A percentile compares a stretch with the other conserved stretches of the same genome.
Conservation (phyloP, 1,140 invertebrate species). For the Diachasma alloeum region DNA sequence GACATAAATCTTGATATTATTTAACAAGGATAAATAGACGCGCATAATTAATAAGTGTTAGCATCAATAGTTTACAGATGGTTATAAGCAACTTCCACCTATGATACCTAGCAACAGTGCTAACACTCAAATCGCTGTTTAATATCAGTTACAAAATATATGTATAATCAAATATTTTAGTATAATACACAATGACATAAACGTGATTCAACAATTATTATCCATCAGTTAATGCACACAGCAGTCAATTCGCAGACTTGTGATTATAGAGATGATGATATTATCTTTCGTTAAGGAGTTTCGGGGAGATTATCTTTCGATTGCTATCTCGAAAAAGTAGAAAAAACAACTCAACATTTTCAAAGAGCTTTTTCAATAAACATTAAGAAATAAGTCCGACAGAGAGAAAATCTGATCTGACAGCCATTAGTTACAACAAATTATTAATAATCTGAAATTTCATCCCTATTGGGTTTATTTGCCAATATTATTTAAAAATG, state of each 20-base stretch:
- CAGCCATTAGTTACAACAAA: too few species aligned
- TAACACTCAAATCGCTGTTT: slow-evolving; percentile 27
- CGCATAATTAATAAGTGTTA: not conserved
- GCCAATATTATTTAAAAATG: too few species aligned
- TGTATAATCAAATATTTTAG: slow-evolving; percentile 38
- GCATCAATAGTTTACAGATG: slow-evolving; percentile 30
- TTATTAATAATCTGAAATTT: too few species aligned
- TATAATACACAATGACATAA: slow-evolving; percentile 27
- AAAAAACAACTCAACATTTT: too few species aligned
- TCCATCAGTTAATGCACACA: slow-evolving; percentile 9
- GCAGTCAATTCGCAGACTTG: not conserved
- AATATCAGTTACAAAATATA: slow-evolving; percentile 57
- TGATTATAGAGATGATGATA: not conserved
- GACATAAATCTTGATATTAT: not conserved
- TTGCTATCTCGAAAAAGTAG: too few species aligned
- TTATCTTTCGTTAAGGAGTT: slow-evolving; percentile 45
- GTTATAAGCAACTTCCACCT: slow-evolving; percentile 21
- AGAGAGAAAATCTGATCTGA: too few species aligned
- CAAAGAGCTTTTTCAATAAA: too few species aligned
- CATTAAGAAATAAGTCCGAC: too few species aligned
- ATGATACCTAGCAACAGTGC: slow-evolving; percentile 12
- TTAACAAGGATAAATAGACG: not conserved
- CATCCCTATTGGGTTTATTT: too few species aligned
- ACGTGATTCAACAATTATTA: slow-evolving; percentile 7
- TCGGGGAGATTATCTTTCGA: too few species aligned